phyloP scores from a whole-genome alignment of 2,888 invertebrate species.

The Halictus ligatus region DNA sequence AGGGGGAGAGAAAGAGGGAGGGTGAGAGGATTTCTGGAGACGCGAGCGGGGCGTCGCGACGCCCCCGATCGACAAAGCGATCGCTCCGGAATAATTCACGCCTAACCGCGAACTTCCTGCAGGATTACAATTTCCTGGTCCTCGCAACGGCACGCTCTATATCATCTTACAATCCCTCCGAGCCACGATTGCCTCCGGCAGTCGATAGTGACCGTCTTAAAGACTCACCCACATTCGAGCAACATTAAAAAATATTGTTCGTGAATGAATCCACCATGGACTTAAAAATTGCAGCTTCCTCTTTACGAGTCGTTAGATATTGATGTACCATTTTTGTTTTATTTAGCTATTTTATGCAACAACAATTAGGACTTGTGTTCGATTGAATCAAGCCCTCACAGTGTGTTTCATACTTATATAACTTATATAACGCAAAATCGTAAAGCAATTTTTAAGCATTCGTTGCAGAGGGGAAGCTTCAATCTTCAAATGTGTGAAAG shows the following conservation, averaged over 20 bases:
- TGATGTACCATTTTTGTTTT: background rate
- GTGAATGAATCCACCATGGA: too few species aligned
- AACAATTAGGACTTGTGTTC: too few species aligned
- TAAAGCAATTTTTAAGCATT: background rate
- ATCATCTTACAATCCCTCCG: conserved; percentile 50
- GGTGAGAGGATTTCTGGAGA: background rate
- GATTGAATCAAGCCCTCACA: too few species aligned
- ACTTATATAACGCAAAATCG: too few species aligned
- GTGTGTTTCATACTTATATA: too few species aligned
- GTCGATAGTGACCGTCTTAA: conserved; percentile 46
- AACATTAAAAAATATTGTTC: background rate
- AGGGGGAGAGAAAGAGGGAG: background rate
- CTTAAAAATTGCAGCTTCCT: too few species aligned
- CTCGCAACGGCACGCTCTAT: conserved; percentile 42
- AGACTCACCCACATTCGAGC: background rate
- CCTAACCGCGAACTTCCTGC: conserved; percentile 62
- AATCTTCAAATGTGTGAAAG: background rate
- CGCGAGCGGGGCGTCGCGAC: background rate
- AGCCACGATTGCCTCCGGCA: conserved; percentile 51
- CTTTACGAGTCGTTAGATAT: too few species aligned
- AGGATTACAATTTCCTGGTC: conserved; percentile 64
- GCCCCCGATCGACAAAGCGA: conserved; percentile 44
- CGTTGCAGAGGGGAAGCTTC: background rate
- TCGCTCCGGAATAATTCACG: conserved; percentile 60
- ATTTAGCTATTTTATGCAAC: too few species aligned